phyloP scores from a whole-genome alignment of 1,140 invertebrate species.

The Zaprionus ornatus region DNA sequence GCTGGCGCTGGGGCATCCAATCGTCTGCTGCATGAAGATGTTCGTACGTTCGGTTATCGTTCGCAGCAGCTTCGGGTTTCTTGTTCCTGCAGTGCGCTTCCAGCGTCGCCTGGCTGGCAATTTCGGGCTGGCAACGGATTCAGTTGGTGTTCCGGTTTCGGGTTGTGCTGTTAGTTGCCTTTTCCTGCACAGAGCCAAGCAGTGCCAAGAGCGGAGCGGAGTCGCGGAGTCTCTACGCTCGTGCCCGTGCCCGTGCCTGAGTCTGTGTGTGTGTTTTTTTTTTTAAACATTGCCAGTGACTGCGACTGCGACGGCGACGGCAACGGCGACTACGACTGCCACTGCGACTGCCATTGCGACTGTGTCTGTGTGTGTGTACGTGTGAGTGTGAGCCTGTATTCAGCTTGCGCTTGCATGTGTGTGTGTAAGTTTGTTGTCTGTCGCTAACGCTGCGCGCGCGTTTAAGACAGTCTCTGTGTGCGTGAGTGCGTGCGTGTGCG shows the following conservation, averaged over 20 bases:
- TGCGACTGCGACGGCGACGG: constrained; percentile 29
- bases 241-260: constrained; percentile 36
- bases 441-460: constrained; percentile 74
- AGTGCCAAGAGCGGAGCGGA: constrained; percentile 37
- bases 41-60: constrained; percentile 10
- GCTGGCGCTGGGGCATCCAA: constrained; percentile 34
- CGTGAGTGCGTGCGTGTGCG: constrained; percentile 22
- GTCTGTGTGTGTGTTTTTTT: constrained; percentile 42
- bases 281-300: constrained; percentile 33
- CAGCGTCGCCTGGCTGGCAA: constrained; percentile 69
- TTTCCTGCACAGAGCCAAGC: constrained; percentile 73
- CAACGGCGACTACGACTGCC: constrained; percentile 16
- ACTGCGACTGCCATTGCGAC: constrained; percentile 34
- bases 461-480: constrained; percentile 30
- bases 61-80: constrained; percentile 12
- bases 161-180: constrained; percentile 84
- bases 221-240: constrained; percentile 54
- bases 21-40: constrained; percentile 40
- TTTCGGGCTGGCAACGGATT: constrained; percentile 70
- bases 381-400: not conserved
- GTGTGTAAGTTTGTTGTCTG: constrained; percentile 52
- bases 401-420: not conserved
- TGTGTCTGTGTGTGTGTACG: not conserved
- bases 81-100: constrained; percentile 50
- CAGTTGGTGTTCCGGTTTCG: constrained; percentile 84